Base-by-base conservation (phyloP, 2,113 vertebrate genomes). In the Vulpes vulpes region DNA sequence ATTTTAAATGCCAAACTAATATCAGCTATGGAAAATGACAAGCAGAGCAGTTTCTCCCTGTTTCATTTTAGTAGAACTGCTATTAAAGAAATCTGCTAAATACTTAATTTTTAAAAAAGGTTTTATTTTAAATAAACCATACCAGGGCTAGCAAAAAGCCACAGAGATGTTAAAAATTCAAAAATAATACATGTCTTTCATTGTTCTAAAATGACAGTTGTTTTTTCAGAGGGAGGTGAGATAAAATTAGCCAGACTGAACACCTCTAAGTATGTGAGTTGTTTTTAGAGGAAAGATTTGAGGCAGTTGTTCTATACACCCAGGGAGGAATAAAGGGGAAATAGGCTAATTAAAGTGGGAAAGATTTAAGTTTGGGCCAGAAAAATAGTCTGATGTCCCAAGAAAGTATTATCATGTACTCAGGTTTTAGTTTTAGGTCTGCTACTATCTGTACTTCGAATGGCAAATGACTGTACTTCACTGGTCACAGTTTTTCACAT, bases 41-140 rank as follows among this genome's bases (percentile, higher is more conserved):
- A 64, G 55, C 6, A 43, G 35, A 59, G 64, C 87, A 23, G 17
- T 82, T 96, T 73, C 11, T 32, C 22, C 27, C 27, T 74, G 8
- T 23, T 92, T 23, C 0, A 17, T 80, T 59, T 86, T 87, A 32
- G 73, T 57, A 35, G 30, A 38, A 53, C 22, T 69, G 25, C 38
- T 87, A 53, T 73, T 64, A 74, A 83, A 43, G 64, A 83, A 76
- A 86, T 96, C 22, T 60, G 43, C 6, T 35, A 73, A 51, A 22
- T 10, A 20, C 22, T 74, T 84, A 62, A n/a, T 43, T 79, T 83
- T 89, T 57, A 8, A 38, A 86, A 81, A 64, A 35, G 1, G 7
- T 80, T 90, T 93, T 74, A 53, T 87, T 60, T n/a, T 95, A 80
- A 65, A 76, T 62, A 74, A 91, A 76, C 59, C 51, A 49, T 27